Conservation (phyloP, 2,797 vertebrate genomes). For the Melanotaenia pygmaea region DNA sequence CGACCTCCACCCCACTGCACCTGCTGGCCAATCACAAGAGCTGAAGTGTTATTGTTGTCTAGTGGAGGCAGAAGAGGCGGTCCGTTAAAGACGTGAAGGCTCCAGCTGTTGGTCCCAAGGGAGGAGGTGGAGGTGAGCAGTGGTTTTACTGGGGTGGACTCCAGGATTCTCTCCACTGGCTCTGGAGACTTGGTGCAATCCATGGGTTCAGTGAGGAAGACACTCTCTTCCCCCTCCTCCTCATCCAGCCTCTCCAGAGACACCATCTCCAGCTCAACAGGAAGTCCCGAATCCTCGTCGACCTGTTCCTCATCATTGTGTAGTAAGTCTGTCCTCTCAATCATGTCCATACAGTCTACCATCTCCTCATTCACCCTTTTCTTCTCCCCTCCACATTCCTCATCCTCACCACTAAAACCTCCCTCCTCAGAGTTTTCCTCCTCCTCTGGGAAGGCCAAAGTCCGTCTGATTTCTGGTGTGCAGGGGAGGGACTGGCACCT, state of each 20-base stretch:
- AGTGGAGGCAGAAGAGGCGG: slow-evolving; percentile 73
- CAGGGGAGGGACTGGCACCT: slow-evolving; percentile 88
- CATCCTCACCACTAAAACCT: background rate
- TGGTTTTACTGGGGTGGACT: slow-evolving; percentile 37
- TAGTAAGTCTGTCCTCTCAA: slow-evolving; percentile 41
- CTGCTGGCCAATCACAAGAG: slow-evolving; percentile 81
- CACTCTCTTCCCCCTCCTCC: slow-evolving; percentile 62
- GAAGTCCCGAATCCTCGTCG: slow-evolving; percentile 56
- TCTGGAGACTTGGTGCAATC: slow-evolving; percentile 85
- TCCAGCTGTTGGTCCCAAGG: slow-evolving; percentile 78
- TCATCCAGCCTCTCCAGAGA: slow-evolving; percentile 74
- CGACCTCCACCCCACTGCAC: slow-evolving; percentile 70
- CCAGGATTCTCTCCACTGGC: slow-evolving; percentile 55
- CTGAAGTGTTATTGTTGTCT: slow-evolving; percentile 85
- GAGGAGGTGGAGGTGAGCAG: slow-evolving; percentile 65
- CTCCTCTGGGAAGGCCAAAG: slow-evolving; percentile 29
- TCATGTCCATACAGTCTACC: slow-evolving; percentile 1
- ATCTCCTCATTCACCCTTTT: background rate
- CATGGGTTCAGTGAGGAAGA: slow-evolving; percentile 78
- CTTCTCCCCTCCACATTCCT: background rate
- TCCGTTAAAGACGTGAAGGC: slow-evolving; percentile 66
- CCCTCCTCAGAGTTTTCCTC: background rate
- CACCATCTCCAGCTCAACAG: slow-evolving; percentile 77
- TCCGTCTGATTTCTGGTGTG: slow-evolving; percentile 79
- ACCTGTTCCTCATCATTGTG: background rate